Evolutionary conservation across 2,888 invertebrate species (phyloP), one percentile per base, ranked within the genome.

Genomic region (Mesoligia furuncula): DNA sequence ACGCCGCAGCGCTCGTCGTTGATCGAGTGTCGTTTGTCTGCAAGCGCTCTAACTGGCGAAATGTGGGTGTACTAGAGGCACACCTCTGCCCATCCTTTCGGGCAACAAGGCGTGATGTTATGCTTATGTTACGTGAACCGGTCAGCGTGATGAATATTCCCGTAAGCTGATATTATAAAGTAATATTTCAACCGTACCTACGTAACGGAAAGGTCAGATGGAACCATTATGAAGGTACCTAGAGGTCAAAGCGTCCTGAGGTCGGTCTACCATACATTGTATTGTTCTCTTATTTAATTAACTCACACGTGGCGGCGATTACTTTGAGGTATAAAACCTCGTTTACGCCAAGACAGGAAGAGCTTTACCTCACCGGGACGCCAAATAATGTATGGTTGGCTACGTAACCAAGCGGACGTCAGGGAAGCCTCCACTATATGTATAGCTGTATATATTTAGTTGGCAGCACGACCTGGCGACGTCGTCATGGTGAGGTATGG

Each of bases 251-350:
- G 2, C 27, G 36, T 0, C 31, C 20, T 39, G 24, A 2, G 27
- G 17, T 31, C n/a, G 27, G 36, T 59, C 51, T 36, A 17, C 15
- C 39, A 31, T 24, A 51, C 15, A 66, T 61, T 27, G 15, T 66
- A 66, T 79, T 79, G 75, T 81, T 81, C 27, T 54, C 59, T 59
- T 31, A 24, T 80, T 59, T 42, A 73, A 73, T 80, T 66, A 27
- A 66, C 36, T n/a, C 17, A n/a, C 31, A n/a, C 39, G 20, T 31
- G 20, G 7, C n/a, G 20, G 31, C 11, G n/a, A 9, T 59, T 17
- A 51, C 8, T 59, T 59, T 51, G 13, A 17, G 31, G 3, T 39
- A 15, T 48, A n/a, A 31, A 42, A 24, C 24, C 9, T 42, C 8
- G 27, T 73, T 66, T 27, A 36, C 20, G 5, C 36, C 36, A 62